phyloP scores from a whole-genome alignment of 1,140 invertebrate species.

The Lordiphosa mommai region DNA sequence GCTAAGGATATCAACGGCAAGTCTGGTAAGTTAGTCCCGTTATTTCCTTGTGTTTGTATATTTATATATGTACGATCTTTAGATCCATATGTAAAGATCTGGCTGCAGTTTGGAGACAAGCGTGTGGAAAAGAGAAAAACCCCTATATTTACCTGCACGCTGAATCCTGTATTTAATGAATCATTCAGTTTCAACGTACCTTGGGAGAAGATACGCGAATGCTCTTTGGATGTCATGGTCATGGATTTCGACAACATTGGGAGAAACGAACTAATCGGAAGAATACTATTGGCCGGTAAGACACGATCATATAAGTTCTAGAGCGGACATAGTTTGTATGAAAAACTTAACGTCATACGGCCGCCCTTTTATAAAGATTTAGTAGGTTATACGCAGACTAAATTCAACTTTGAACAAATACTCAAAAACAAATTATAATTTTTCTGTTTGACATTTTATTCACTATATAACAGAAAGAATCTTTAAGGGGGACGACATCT shows the following conservation, averaged over 20 bases:
- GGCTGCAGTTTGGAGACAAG: slow-evolving; percentile 96
- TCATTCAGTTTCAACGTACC: slow-evolving; percentile 95
- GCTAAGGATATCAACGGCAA: slow-evolving; percentile 97
- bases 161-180: slow-evolving; percentile 96
- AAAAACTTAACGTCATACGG: too few relatives aligned
- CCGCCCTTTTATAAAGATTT: too few relatives aligned
- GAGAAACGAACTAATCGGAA: slow-evolving; percentile 93
- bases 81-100: slow-evolving; percentile 98
- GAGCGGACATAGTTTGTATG: too few relatives aligned
- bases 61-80: not conserved
- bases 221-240: slow-evolving; percentile 94
- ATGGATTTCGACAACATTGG: slow-evolving; percentile 98
- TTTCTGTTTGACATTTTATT: too few relatives aligned
- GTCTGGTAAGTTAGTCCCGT: slow-evolving; percentile 85
- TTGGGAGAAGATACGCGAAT: slow-evolving; percentile 96
- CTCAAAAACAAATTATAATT: too few relatives aligned
- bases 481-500: too few relatives aligned
- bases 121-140: slow-evolving; percentile 97
- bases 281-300: slow-evolving; percentile 91
- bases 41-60: not conserved
- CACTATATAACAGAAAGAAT: too few relatives aligned
- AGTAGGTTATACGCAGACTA: too few relatives aligned
- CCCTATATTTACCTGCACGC: slow-evolving; percentile 95
- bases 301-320: not conserved
- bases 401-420: too few relatives aligned